A percentile compares a stretch with the other conserved stretches of the same genome.
Conservation (phyloP, 2,888 invertebrate genomes). For the Drosophila mimetica region DNA sequence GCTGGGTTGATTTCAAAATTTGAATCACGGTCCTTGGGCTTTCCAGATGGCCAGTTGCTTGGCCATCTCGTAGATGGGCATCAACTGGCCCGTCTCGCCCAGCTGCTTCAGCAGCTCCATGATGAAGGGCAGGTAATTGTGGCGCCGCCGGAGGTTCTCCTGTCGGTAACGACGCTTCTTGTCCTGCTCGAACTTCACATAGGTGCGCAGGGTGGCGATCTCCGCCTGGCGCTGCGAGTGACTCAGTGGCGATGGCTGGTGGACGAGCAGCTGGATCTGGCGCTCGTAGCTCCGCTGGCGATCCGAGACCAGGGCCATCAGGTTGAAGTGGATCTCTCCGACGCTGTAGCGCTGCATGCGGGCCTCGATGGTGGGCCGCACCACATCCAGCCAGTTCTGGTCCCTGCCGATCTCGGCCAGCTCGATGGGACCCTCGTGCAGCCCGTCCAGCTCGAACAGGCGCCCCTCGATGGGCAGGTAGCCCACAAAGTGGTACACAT, state of each 20-base stretch:
- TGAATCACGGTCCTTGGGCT: not conserved
- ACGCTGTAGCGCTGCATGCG: constrained; percentile 97
- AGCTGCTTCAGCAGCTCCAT: constrained; percentile 96
- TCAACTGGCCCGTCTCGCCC: constrained; percentile 95
- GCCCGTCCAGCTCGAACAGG: constrained; percentile 97
- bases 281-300: constrained; percentile 93
- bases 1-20: not conserved
- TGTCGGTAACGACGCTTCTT: constrained; percentile 91
- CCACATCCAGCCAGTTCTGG: constrained; percentile 95
- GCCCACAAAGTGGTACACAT: constrained; percentile 98
- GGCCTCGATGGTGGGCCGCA: constrained; percentile 95
- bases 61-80: constrained; percentile 94
- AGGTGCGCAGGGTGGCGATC: constrained; percentile 89
- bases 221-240: constrained; percentile 89
- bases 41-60: constrained; percentile 86
- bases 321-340: constrained; percentile 99
- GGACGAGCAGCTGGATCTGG: constrained; percentile 88
- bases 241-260: constrained; percentile 86
- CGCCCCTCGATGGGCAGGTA: constrained; percentile 97
- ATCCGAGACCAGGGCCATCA: constrained; percentile 98
- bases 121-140: constrained; percentile 98
- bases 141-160: constrained; percentile 96
- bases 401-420: constrained; percentile 92
- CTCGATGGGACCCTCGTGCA: constrained; percentile 97
- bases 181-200: constrained; percentile 93